Conservation (phyloP, 2,888 invertebrate genomes). For the Gandaritis pyraliata region DNA sequence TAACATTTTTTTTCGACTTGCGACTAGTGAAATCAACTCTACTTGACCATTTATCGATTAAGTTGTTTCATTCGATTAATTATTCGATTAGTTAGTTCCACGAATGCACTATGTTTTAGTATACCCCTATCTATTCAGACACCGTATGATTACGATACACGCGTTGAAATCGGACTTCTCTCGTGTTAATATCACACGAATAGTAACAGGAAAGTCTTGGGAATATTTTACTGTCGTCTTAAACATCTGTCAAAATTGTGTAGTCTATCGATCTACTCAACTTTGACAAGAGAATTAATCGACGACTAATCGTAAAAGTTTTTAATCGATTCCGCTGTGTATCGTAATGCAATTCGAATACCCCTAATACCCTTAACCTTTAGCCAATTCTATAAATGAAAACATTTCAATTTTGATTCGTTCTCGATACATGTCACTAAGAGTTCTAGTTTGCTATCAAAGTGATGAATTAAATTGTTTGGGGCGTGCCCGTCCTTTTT, state of each 20-base stretch:
- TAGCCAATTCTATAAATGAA: constrained; percentile 75
- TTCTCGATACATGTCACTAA: constrained; percentile 56
- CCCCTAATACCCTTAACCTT: constrained; percentile 64
- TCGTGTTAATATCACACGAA: constrained; percentile 70
- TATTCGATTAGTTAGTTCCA: constrained; percentile 77
- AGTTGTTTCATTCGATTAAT: constrained; percentile 70
- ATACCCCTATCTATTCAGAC: constrained; percentile 74
- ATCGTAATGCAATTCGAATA: constrained; percentile 64
- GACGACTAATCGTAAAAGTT: constrained; percentile 25
- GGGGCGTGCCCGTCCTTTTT: constrained; percentile 49
- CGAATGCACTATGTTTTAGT: constrained; percentile 81
- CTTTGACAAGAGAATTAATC: constrained; percentile 16
- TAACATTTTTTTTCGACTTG: constrained; percentile 82
- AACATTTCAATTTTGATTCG: constrained; percentile 62
- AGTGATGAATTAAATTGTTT: constrained; percentile 53
- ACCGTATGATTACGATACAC: constrained; percentile 60
- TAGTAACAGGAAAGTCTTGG: constrained; percentile 69
- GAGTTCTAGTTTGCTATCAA: constrained; percentile 58
- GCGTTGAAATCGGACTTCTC: constrained; percentile 58
- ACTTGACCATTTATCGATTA: constrained; percentile 82
- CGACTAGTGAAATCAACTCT: constrained; percentile 85
- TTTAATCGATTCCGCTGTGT: constrained; percentile 61
- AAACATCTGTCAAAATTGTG: constrained; percentile 43
- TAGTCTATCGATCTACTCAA: constrained; percentile 39
- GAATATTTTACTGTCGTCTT: constrained; percentile 52